A percentile compares a stretch with the other conserved stretches of the same genome.
These are phyloP conservation scores for Adelphocoris suturalis DNA, from an alignment of 2,888 invertebrate genomes.

Conservation along the genomic window DNA sequence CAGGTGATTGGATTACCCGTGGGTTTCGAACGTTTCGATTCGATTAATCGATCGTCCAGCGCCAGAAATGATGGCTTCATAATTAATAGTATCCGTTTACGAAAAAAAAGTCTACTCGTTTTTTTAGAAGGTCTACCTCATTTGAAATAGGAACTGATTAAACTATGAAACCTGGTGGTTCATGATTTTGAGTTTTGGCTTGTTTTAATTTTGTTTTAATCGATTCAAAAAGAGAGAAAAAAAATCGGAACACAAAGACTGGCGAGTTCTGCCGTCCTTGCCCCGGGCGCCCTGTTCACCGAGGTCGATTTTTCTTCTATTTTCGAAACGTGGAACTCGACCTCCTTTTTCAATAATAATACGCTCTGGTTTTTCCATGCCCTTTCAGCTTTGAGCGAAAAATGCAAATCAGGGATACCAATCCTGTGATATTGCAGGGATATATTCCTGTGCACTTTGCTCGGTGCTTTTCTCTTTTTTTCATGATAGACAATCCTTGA, in stretches of 20 bases:
- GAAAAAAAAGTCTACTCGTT: not conserved
- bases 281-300: not conserved
- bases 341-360: not conserved
- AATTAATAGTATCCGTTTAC: conserved; percentile 23
- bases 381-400: not conserved
- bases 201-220: not conserved
- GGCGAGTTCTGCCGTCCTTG: not conserved
- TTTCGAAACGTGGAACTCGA: not conserved
- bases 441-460: not conserved
- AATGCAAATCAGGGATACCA: conserved; percentile 5
- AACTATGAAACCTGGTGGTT: not conserved
- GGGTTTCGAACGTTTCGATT: not conserved
- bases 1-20: conserved; percentile 10
- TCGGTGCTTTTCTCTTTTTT: not conserved
- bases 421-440: not conserved
- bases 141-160: not conserved
- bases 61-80: conserved; percentile 9
- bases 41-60: conserved; percentile 7
- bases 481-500: not conserved
- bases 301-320: not conserved
- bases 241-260: not conserved
- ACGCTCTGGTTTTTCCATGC: not conserved
- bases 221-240: not conserved
- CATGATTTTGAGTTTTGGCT: not conserved
- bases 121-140: not conserved